Base-by-base conservation (phyloP, 2,113 vertebrate genomes). In the Hoplias malabaricus region DNA sequence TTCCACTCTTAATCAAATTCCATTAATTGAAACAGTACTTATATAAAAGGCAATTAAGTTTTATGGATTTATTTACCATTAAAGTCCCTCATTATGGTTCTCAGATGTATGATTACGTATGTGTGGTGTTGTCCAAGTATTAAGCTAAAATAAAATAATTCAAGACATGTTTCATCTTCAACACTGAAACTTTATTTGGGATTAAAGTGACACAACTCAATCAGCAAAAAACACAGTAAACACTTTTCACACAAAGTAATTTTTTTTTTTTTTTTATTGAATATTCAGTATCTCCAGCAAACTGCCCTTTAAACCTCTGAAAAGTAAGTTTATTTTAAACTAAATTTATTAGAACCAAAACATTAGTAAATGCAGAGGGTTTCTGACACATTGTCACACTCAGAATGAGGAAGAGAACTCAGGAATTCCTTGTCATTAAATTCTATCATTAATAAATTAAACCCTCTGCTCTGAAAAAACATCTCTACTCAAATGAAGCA, bases 191-290 rank as follows among this genome's bases (percentile, higher is more conserved):
- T 86, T 86, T 86, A 86, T 86, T 86, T 76, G 74, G 23, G 59
- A 82, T 75, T 59, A 59, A 73, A 59, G 66, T 11, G 21, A 80
- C 71, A 79, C 36, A 19, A 61, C n/a, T 68, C 62, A 69, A 12
- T 75, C 16, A 19, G 3, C 53, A n/a, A 78, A 56, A 76, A 61
- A 77, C 78, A 83, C 59, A 72, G 29, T 53, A 77, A 83, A 73
- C 87, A 89, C 63, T 46, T 65, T 86, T 84, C 88, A 89, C 88
- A 87, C 89, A 86, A 27, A 86, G 50, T 84, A 72, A 79, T 59
- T 70, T 77, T 50, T 59, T 88, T 90, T 88, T 75, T 81, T 50
- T 78, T 89, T 92, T 89, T 91, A 88, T 89, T 90, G 74, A 85
- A 87, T 73, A 82, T 74, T 61, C 68, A 43, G 36, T 40, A 77